Evolutionary conservation across 37 sponge, comb jelly and placozoan genomes (phyloP).

Genomic region (Spongilla lacustris): DNA sequence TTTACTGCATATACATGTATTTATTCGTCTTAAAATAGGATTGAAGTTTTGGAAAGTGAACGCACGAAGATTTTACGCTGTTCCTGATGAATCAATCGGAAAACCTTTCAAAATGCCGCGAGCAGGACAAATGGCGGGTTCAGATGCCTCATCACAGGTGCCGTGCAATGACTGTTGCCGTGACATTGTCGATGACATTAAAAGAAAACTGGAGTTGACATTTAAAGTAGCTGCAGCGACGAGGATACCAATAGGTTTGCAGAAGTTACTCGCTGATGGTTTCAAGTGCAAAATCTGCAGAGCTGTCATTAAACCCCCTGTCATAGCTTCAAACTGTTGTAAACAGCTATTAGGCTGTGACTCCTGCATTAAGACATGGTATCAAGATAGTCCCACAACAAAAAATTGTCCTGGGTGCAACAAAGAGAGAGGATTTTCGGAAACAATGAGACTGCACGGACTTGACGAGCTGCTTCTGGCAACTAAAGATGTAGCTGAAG

Average conservation of each 20-base stretch:
- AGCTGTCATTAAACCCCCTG: too few relatives aligned
- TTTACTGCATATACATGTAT: neutral
- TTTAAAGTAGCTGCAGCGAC: neutral
- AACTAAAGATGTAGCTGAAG: too few relatives aligned
- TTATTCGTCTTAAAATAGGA: conserved; percentile 3
- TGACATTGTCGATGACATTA: neutral
- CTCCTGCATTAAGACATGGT: conserved; percentile 20
- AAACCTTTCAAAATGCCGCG: neutral
- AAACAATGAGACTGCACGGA: conserved; percentile 26
- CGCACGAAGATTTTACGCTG: conserved; percentile 17
- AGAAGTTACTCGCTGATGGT: neutral
- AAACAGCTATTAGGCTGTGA: conserved; percentile 22
- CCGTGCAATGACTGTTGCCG: neutral
- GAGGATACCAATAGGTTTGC: neutral
- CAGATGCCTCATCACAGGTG: neutral
- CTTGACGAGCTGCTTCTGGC: conserved; percentile 23
- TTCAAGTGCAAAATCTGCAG: conserved; percentile 15
- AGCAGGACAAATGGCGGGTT: too few relatives aligned
- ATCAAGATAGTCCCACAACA: neutral
- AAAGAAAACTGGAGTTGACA: neutral
- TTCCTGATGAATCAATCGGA: neutral
- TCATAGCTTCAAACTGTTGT: conserved; percentile 13
- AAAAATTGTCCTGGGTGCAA: conserved; percentile 27
- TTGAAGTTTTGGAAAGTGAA: conserved; percentile 45
- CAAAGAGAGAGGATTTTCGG: neutral